Evolutionary conservation across 2,113 vertebrate species (phyloP).

Genomic region (Arvicanthis niloticus): DNA sequence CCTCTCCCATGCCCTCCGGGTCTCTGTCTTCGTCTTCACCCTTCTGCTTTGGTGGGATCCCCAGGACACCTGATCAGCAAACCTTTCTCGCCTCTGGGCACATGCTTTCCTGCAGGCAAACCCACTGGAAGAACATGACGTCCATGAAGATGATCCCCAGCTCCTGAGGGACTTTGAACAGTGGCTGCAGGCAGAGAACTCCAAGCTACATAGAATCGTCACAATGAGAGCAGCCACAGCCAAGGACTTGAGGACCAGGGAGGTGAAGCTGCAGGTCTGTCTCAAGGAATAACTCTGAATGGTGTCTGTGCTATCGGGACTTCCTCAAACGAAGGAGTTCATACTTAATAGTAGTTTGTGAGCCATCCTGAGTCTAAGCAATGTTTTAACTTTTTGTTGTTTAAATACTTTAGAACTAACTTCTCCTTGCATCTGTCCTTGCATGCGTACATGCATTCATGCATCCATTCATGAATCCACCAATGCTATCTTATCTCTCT

Average conservation of each 20-base stretch:
- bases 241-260: conserved; percentile 82
- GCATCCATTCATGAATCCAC: neutral
- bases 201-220: conserved; percentile 86
- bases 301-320: neutral
- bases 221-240: conserved; percentile 62
- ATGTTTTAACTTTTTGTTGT: neutral
- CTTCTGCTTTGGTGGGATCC: neutral
- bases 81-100: neutral
- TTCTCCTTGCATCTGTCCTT: neutral
- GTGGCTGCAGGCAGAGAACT: conserved; percentile 91
- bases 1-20: accelerated
- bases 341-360: accelerated
- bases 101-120: neutral
- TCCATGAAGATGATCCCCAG: conserved; percentile 50
- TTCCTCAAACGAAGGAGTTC: neutral
- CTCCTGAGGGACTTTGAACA: conserved; percentile 88
- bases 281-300: neutral
- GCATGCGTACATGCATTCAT: neutral
- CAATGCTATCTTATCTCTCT: neutral
- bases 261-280: conserved; percentile 89
- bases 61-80: neutral
- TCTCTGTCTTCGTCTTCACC: neutral
- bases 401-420: neutral
- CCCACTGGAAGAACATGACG: neutral
- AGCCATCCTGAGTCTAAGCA: neutral